Evolutionary conservation across 2,888 invertebrate species (phyloP).

Genomic region (Geophilus truncorum): DNA sequence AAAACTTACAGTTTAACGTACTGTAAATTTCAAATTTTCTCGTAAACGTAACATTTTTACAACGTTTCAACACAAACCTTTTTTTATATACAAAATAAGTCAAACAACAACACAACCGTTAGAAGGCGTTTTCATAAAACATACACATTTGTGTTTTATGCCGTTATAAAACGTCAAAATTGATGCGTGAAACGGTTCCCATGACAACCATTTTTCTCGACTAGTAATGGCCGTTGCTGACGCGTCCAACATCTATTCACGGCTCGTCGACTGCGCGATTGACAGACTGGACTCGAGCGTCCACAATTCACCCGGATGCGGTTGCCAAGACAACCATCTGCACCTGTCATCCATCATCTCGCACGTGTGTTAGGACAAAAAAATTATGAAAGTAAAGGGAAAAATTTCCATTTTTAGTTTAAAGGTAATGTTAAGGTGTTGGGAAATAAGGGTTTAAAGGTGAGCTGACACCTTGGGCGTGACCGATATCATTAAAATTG

Average conservation of each 20-base stretch:
- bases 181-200: constrained; percentile 13
- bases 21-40: too few relatives aligned
- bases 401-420: not conserved
- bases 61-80: too few relatives aligned
- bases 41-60: too few relatives aligned
- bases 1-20: too few relatives aligned
- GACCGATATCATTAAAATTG: too few relatives aligned
- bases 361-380: not conserved
- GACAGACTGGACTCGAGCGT: constrained; percentile 9
- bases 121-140: not conserved
- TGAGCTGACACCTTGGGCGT: too few relatives aligned
- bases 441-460: too few relatives aligned
- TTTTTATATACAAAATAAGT: not conserved
- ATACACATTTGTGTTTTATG: not conserved
- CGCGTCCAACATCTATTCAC: not conserved
- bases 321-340: constrained; percentile 27
- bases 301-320: constrained; percentile 21
- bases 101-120: not conserved
- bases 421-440: not conserved
- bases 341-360: constrained; percentile 14
- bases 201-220: not conserved
- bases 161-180: constrained; percentile 4
- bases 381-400: not conserved
- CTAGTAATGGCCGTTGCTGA: not conserved
- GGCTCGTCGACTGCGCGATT: constrained; percentile 5